A percentile compares a stretch with the other conserved stretches of the same genome.
Conservation (phyloP, 2,888 invertebrate genomes). For the Drosophila quinaria region DNA sequence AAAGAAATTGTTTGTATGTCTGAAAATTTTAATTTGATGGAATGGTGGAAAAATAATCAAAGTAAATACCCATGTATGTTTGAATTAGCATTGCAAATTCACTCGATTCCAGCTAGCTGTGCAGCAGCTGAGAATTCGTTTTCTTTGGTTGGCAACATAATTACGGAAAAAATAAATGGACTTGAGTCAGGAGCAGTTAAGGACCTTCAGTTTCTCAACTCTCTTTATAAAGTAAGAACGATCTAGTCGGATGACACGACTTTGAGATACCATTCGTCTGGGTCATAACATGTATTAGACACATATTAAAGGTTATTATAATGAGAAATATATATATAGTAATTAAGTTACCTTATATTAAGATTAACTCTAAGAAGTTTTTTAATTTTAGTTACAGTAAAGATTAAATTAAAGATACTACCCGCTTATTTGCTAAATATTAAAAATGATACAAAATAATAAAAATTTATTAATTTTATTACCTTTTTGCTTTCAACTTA, state of each 20-base stretch:
- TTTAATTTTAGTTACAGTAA: too few species aligned
- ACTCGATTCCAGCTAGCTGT: constrained; percentile 1
- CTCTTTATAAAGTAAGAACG: neutral
- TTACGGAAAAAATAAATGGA: neutral
- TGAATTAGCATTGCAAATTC: neutral
- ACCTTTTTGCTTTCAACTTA: too few species aligned
- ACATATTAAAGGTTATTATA: neutral
- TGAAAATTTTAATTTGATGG: constrained; percentile 1
- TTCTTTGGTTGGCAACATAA: neutral
- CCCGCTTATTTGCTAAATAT: too few species aligned
- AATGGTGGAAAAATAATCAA: constrained; percentile 1
- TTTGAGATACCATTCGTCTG: neutral
- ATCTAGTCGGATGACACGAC: neutral
- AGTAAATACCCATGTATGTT: neutral
- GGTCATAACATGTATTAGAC: too few species aligned
- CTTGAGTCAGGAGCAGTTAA: neutral
- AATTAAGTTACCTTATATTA: too few species aligned
- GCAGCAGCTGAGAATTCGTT: neutral
- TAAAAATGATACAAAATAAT: too few species aligned
- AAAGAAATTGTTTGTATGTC: neutral
- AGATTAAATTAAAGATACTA: too few species aligned
- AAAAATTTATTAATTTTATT: too few species aligned
- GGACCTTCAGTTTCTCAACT: neutral
- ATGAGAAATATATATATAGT: neutral
- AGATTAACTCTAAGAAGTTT: too few species aligned